phyloP scores from a whole-genome alignment of 2,113 vertebrate genomes.

The Toxotes jaculatrix region DNA sequence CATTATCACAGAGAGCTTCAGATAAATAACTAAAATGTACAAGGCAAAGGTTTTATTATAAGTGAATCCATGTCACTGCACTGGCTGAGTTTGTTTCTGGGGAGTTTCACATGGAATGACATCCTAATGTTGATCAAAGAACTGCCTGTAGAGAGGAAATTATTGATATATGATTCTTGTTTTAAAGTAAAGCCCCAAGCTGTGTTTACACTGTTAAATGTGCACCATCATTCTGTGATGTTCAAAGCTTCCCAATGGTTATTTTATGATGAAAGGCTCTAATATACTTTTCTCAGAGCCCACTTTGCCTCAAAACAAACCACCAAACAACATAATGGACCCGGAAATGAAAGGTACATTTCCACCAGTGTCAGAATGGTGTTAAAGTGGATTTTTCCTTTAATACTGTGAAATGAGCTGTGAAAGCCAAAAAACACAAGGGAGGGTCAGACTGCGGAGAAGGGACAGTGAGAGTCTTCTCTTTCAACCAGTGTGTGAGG shows the following conservation, averaged over 20 bases:
- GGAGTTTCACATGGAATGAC: not conserved
- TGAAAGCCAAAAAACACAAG: not conserved
- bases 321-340: constrained; percentile 41
- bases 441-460: not conserved
- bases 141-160: not conserved
- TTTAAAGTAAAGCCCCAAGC: constrained; percentile 12
- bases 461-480: not conserved
- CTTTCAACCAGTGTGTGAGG: not conserved
- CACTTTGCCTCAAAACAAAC: constrained; percentile 30
- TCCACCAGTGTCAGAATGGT: not conserved
- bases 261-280: constrained; percentile 56
- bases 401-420: not conserved
- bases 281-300: not conserved
- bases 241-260: constrained; percentile 36
- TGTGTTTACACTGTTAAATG: constrained; percentile 30
- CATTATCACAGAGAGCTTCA: not conserved
- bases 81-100: not conserved
- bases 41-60: not conserved
- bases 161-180: constrained; percentile 6
- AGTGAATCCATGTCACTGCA: not conserved
- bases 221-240: constrained; percentile 4
- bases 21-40: not conserved
- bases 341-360: constrained; percentile 32
- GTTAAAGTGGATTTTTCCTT: constrained; percentile 8
- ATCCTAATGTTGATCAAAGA: not conserved